These are phyloP conservation scores for Saccopteryx bilineata DNA, from an alignment of 2,113 vertebrate species.

Conservation along the genomic window DNA sequence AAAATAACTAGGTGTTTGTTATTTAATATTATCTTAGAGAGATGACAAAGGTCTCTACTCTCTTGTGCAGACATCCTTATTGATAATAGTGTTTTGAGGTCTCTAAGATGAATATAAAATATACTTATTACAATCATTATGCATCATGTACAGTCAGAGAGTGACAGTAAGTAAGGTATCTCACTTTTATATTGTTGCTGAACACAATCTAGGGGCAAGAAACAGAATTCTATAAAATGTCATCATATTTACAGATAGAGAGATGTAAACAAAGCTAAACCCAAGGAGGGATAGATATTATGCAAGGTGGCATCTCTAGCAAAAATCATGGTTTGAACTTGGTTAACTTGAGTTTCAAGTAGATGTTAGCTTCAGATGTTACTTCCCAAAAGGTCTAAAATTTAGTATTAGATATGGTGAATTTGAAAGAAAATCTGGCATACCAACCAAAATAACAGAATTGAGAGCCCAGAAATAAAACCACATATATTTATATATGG, in stretches of 20 bases:
- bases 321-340: background rate
- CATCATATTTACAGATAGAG: background rate
- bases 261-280: background rate
- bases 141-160: background rate
- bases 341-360: background rate
- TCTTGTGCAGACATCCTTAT: background rate
- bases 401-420: background rate
- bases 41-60: background rate
- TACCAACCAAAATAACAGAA: too few relatives aligned
- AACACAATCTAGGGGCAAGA: background rate
- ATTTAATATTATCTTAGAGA: constrained; percentile 6
- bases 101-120: constrained; percentile 22
- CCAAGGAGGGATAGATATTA: background rate
- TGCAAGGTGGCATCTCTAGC: background rate
- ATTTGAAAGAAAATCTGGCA: background rate
- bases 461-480: too few relatives aligned
- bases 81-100: constrained; percentile 41
- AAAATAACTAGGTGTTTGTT: background rate
- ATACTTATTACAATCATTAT: background rate
- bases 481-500: too few relatives aligned
- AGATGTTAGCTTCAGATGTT: background rate
- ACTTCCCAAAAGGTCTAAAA: background rate
- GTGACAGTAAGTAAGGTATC: background rate
- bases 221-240: background rate
- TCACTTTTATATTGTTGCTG: background rate